Evolutionary conservation across 2,888 invertebrate species (phyloP), one percentile per base, ranked within the genome.

Genomic region (Aradus depressus): DNA sequence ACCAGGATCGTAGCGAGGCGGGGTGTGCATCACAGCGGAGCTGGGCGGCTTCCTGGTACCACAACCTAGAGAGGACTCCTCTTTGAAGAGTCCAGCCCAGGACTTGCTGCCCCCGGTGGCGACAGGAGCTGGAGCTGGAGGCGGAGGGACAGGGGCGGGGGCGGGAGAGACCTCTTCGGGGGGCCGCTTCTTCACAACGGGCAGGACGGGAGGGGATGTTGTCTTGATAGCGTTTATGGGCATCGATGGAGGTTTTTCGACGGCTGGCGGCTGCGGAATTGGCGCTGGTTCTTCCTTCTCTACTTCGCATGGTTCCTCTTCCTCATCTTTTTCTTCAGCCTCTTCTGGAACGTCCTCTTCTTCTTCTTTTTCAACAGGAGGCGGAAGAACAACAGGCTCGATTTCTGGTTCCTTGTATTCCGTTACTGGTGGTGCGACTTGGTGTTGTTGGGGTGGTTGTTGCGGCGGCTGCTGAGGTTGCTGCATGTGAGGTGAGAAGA

Each of bases 21-120:
- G 54, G 14, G 26, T 25, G 4, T 28, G 19, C n/a, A 47, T 41
- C 10, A 51, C 51, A 19, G 51, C 51, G 23, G 32, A 28, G 6
- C 39, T 45, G n/a, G 51, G 47, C 22, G 47, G 47, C 37, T 50
- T 44, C 25, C 18, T 50, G 21, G 22, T 62, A n/a, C n/a, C n/a
- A n/a, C n/a, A n/a, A n/a, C n/a, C 25, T 19, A 32, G 12, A 18
- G 45, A 34, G 14, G 45, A 19, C 14, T 26, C 45, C 14, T 31
- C 62, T 39, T 65, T 66, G 14, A 70, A 63, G 35, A 71, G 55
- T 57, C 65, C 66, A 35, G 69, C 69, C 66, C 67, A 70, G 12
- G 68, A 65, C 43, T 61, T 64, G n/a, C 44, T 51, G 3, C 45
- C 28, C 4, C 43, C 44, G 28, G 54, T 34, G 28, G 49, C 38